phyloP scores from a whole-genome alignment of 2,888 invertebrate species.

The Pyrgus malvae region DNA sequence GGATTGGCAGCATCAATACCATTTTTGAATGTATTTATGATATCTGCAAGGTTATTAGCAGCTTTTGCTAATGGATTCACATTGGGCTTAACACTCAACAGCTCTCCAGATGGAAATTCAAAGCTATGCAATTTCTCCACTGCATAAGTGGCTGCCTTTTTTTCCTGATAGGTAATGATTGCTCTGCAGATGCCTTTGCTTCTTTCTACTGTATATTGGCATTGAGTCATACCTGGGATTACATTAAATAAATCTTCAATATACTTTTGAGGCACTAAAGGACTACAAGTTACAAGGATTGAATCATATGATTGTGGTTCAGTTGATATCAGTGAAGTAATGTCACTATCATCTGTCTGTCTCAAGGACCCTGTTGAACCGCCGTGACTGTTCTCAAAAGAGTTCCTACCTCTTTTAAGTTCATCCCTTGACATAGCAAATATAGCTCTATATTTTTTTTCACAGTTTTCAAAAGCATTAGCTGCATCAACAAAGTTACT shows the following conservation, averaged over 20 bases:
- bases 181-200: constrained; percentile 73
- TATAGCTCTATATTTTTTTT: constrained; percentile 91
- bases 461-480: constrained; percentile 93
- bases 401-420: constrained; percentile 60
- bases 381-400: constrained; percentile 44
- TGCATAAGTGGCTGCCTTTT: constrained; percentile 81
- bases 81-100: constrained; percentile 88
- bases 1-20: constrained; percentile 56
- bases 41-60: constrained; percentile 59
- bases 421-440: constrained; percentile 92
- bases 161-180: constrained; percentile 58
- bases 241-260: constrained; percentile 93
- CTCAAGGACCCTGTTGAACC: constrained; percentile 37
- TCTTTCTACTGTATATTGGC: constrained; percentile 69
- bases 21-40: constrained; percentile 66
- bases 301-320: constrained; percentile 80
- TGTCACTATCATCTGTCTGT: constrained; percentile 39
- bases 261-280: constrained; percentile 87
- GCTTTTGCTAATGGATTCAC: constrained; percentile 62
- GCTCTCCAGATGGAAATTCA: constrained; percentile 95
- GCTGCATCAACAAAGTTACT: constrained; percentile 91
- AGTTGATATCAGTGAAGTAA: constrained; percentile 31
- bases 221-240: constrained; percentile 83
- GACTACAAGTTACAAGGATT: constrained; percentile 87
- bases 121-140: constrained; percentile 93